Evolutionary conservation across 2,113 vertebrate genomes (phyloP).

Genomic region (Colaptes auratus): DNA sequence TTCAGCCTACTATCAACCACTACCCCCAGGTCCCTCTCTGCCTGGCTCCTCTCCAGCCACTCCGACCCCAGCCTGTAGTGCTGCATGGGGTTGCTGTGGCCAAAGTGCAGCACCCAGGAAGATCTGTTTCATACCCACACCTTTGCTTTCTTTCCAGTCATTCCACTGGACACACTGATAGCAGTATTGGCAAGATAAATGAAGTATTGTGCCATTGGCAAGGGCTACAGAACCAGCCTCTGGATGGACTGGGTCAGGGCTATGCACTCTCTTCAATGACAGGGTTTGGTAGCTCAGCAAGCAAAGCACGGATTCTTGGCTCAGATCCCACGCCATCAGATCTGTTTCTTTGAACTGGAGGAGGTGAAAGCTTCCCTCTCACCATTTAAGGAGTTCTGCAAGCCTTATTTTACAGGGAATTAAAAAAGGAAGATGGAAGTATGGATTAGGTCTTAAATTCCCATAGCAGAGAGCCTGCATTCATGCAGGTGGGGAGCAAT

Average conservation of each 20-base stretch:
- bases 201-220: neutral
- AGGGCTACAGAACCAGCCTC: neutral
- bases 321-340: neutral
- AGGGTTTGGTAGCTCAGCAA: neutral
- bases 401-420: neutral
- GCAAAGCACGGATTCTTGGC: neutral
- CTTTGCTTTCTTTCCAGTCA: neutral
- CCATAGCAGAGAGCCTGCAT: neutral
- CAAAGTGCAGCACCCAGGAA: neutral
- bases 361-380: neutral
- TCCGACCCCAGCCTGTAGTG: too few species aligned
- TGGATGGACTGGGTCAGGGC: neutral
- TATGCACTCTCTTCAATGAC: neutral
- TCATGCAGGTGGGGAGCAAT: neutral
- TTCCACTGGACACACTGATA: neutral
- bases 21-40: too few species aligned
- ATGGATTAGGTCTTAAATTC: neutral
- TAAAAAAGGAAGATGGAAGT: too few species aligned
- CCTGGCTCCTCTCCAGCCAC: too few species aligned
- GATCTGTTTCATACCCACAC: neutral
- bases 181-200: neutral
- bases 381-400: neutral
- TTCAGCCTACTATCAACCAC: too few species aligned
- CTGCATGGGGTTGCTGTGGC: too few species aligned
- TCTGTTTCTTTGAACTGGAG: neutral